These are phyloP conservation scores for Todiramphus saurophagus DNA, from an alignment of 2,113 vertebrate species.

Conservation along the genomic window DNA sequence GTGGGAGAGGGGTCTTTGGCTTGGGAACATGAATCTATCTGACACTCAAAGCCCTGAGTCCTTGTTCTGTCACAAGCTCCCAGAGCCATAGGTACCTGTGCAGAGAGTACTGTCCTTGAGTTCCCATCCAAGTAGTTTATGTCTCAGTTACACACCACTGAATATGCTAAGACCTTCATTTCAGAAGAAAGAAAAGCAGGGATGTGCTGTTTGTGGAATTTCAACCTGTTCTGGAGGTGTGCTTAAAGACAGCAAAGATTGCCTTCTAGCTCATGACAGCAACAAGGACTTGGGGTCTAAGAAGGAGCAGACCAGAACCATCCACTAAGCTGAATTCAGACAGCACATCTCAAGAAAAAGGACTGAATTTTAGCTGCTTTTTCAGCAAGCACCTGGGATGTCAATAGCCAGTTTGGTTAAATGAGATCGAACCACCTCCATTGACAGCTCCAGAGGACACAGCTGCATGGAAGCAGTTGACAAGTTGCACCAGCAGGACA, in stretches of 20 bases:
- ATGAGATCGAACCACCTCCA: neutral
- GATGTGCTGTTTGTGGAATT: neutral
- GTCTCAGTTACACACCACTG: neutral
- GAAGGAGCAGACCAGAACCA: neutral
- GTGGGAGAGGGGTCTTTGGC: neutral
- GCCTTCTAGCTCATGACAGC: neutral
- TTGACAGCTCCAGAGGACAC: neutral
- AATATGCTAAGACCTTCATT: neutral
- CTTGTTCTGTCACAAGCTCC: neutral
- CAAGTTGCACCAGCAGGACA: neutral
- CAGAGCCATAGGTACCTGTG: neutral
- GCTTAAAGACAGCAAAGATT: neutral
- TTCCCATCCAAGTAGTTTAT: neutral
- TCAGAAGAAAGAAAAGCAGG: neutral
- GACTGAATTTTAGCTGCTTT: neutral
- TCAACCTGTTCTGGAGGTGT: neutral
- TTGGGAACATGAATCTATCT: neutral
- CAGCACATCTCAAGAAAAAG: rapidly evolving
- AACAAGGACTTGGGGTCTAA: neutral
- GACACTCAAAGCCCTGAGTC: neutral
- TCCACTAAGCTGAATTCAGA: neutral
- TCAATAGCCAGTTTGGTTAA: neutral
- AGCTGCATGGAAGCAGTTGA: neutral
- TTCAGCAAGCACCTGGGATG: neutral
- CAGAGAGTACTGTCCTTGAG: neutral